Base-by-base conservation (phyloP, 2,888 invertebrate genomes). In the Polymixis lichenea region DNA sequence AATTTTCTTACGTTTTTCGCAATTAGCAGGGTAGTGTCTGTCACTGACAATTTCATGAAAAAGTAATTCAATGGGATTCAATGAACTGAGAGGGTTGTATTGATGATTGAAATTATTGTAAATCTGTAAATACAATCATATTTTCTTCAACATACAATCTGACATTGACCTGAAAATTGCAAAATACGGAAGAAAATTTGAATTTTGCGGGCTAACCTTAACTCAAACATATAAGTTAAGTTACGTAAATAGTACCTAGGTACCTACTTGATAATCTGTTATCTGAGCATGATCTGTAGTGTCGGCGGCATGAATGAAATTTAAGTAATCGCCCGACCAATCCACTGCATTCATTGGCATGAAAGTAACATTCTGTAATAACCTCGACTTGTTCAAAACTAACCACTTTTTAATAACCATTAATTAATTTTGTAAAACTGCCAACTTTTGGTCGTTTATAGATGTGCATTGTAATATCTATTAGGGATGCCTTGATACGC, bases 381-480 rank as follows among this genome's bases (percentile, higher is more conserved):
- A 70, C 80, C 86, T 80, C 60, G 74, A 72, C 72, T 65, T 66
- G 55, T 72, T 55, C 68, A 58, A 75, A 72, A 79, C 67, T 65
- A 49, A 56, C 68, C 43, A 66, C n/a, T 72, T 76, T 78, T 73
- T 61, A 69, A 62, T 70, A 77, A 78, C 58, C 71, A 72, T 75
- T 75, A 43, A 76, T 76, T 77, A 69, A 71, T 80, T 81, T 55
- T 78, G 80, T 78, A 70, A 66, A 71, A 71, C 19, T 82, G 76
- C 75, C 82, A 83, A 83, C 60, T 83, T 72, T 75, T 65, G 58
- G 66, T 62, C 60, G 43, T 75, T 76, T 43, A 77, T 72, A 82
- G 72, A 75, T 53, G 28, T 72, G 49, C 38, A 65, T 62, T 72
- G 66, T 77, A 68, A 56, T n/a, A 61, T 43, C 43, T 43, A 43